phyloP scores from a whole-genome alignment of 2,888 invertebrate genomes.

The Leptopilina drosophilae region DNA sequence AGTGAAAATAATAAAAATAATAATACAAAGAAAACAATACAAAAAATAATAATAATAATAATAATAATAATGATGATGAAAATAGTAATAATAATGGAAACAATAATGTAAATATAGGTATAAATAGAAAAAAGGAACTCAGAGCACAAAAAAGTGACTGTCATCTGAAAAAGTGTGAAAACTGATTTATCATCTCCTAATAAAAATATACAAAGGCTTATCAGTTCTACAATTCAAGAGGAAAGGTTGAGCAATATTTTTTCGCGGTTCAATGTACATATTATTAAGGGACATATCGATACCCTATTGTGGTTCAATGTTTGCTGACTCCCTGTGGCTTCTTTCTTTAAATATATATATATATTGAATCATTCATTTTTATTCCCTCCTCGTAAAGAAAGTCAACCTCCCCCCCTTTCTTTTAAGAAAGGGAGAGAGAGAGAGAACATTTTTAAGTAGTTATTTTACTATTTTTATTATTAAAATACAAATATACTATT shows the following conservation, averaged over 20 bases:
- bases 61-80: too few species aligned
- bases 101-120: too few species aligned
- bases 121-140: too few species aligned
- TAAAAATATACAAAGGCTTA: neutral
- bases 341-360: constrained; percentile 14
- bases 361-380: constrained; percentile 6
- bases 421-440: neutral
- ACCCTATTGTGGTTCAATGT: constrained; percentile 11
- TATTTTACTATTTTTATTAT: too few species aligned
- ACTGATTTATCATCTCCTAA: neutral
- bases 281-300: constrained; percentile 15
- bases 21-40: too few species aligned
- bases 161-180: neutral
- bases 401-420: neutral
- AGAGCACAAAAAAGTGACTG: neutral
- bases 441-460: too few species aligned
- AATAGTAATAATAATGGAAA: too few species aligned
- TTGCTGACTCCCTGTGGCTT: constrained; percentile 27
- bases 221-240: constrained; percentile 4
- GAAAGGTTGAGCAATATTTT: constrained; percentile 12
- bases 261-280: constrained; percentile 17
- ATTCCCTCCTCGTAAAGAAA: neutral
- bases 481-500: too few species aligned
- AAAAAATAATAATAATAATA: too few species aligned
- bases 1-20: too few species aligned